These are phyloP conservation scores for Limnephilus marmoratus DNA, from an alignment of 2,888 invertebrate genomes.

Conservation along the genomic window DNA sequence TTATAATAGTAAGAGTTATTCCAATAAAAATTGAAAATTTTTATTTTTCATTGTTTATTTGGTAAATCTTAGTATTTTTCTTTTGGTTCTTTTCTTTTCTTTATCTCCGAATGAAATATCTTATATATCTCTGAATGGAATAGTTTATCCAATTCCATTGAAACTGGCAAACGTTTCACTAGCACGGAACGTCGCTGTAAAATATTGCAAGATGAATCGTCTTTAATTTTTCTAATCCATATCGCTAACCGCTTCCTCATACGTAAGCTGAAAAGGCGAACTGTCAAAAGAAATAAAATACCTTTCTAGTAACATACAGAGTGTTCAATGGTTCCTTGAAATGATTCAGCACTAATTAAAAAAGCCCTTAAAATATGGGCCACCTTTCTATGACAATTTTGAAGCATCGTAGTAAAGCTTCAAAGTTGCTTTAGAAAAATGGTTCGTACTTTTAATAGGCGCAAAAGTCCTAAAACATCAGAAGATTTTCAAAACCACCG, in stretches of 20 bases:
- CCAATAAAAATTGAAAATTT: not conserved
- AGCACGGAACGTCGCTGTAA: not conserved
- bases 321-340: not conserved
- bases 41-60: not conserved
- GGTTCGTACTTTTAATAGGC: not conserved
- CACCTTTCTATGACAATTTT: not conserved
- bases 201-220: conserved; percentile 21
- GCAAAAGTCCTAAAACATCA: not conserved
- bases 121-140: not conserved
- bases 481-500: no score
- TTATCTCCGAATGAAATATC: not conserved
- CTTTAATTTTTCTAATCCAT: conserved; percentile 15
- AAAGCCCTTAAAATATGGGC: no score
- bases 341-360: no score
- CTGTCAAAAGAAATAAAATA: conserved; percentile 23
- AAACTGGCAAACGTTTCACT: not conserved
- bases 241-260: conserved; percentile 5
- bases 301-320: not conserved
- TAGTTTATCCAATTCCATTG: not conserved
- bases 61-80: no score
- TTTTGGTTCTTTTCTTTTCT: not conserved
- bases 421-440: not conserved
- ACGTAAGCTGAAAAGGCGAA: conserved; percentile 7
- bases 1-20: no score
- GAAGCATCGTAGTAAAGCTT: not conserved